These are phyloP conservation scores for Sphaeramia orbicularis DNA, from an alignment of 2,797 vertebrate species.

Conservation along the genomic window DNA sequence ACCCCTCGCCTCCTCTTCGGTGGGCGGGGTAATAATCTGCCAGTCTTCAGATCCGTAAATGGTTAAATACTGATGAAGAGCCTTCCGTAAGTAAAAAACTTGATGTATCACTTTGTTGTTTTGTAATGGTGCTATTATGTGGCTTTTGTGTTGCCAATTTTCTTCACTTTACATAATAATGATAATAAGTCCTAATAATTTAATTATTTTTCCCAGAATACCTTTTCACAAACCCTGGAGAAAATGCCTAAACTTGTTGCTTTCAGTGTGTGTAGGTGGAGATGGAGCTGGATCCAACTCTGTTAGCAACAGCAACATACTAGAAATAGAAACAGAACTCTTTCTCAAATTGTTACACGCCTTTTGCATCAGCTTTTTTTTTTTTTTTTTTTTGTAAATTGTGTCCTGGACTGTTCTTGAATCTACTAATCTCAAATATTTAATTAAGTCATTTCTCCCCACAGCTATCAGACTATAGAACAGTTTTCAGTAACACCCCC, in stretches of 20 bases:
- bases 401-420: background rate
- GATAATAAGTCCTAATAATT: slow-evolving; percentile 35
- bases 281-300: slow-evolving; percentile 35
- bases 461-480: too few relatives aligned
- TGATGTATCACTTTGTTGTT: too few relatives aligned
- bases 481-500: too few relatives aligned
- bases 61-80: too few relatives aligned
- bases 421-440: background rate
- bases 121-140: slow-evolving; percentile 2
- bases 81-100: too few relatives aligned
- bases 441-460: too few relatives aligned
- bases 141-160: slow-evolving; percentile 22
- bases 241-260: slow-evolving; percentile 50
- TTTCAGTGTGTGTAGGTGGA: slow-evolving; percentile 62
- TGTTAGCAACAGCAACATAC: slow-evolving; percentile 40
- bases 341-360: slow-evolving; percentile 7
- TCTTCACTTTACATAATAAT: slow-evolving; percentile 3
- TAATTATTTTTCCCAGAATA: slow-evolving; percentile 58
- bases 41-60: too few relatives aligned
- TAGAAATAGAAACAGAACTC: slow-evolving; percentile 3
- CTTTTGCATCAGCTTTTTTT: too few relatives aligned
- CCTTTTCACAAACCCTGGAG: slow-evolving; percentile 41
- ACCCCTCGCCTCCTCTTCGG: too few relatives aligned
- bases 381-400: too few relatives aligned
- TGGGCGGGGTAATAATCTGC: too few relatives aligned